phyloP scores from a whole-genome alignment of 2,888 invertebrate genomes.

The Nephrotoma appendiculata region DNA sequence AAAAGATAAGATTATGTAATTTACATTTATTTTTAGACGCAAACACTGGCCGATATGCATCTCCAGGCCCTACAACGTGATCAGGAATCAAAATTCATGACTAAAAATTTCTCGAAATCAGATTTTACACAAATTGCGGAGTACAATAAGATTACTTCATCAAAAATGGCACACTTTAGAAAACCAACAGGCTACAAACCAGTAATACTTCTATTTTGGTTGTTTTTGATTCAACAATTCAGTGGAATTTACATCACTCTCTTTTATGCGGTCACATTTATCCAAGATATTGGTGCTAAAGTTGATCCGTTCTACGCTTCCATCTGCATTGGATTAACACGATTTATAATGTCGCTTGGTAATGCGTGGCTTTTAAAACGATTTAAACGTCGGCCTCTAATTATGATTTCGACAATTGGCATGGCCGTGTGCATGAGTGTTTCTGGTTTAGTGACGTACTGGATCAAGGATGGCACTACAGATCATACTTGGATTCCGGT shows the following conservation, averaged over 20 bases:
- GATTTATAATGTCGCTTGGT: conserved; percentile 40
- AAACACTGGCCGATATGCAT: conserved; percentile 37
- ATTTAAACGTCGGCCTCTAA: conserved; percentile 37
- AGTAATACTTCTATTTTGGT: conserved; percentile 35
- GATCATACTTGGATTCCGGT: conserved; percentile 35
- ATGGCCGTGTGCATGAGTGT: conserved; percentile 41
- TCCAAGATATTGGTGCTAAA: conserved; percentile 37
- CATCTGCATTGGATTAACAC: conserved; percentile 39
- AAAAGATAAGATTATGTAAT: not conserved
- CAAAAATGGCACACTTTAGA: conserved; percentile 31
- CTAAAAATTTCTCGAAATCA: conserved; percentile 18
- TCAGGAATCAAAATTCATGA: conserved; percentile 34
- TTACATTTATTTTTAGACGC: conserved; percentile 15
- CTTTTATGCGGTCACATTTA: conserved; percentile 44
- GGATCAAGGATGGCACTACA: conserved; percentile 30
- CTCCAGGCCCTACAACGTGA: conserved; percentile 37
- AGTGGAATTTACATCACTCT: conserved; percentile 45
- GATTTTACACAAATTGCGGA: conserved; percentile 21
- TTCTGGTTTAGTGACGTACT: conserved; percentile 39
- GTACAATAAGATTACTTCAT: conserved; percentile 14
- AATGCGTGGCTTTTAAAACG: conserved; percentile 39
- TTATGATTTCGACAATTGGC: conserved; percentile 37
- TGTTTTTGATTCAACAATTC: conserved; percentile 44
- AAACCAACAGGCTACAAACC: conserved; percentile 45
- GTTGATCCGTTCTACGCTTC: conserved; percentile 40